Conservation (phyloP, 2,888 invertebrate species). For the Epinotia ramella region DNA sequence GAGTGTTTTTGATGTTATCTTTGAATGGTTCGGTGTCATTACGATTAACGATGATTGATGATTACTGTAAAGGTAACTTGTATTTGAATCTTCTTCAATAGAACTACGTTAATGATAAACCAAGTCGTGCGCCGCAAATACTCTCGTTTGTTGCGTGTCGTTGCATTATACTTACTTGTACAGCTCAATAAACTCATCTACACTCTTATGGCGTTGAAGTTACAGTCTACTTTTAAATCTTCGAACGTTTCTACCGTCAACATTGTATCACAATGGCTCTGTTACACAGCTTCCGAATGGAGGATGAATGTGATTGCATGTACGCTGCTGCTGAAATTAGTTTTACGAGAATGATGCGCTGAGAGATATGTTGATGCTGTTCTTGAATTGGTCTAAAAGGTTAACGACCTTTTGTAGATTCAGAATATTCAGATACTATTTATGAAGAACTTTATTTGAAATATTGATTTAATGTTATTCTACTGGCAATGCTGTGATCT, state of each 20-base stretch:
- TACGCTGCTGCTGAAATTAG: slow-evolving; percentile 30
- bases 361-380: slow-evolving; percentile 26
- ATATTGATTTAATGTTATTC: too few species aligned
- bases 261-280: slow-evolving; percentile 3
- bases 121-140: slow-evolving; percentile 36
- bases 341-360: slow-evolving; percentile 27
- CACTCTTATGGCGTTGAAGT: not conserved
- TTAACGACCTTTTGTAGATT: slow-evolving; percentile 15
- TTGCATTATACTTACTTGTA: slow-evolving; percentile 25
- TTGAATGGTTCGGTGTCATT: not conserved
- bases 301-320: slow-evolving; percentile 29
- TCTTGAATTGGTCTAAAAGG: slow-evolving; percentile 15
- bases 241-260: not conserved
- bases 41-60: slow-evolving; percentile 3
- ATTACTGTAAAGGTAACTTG: slow-evolving; percentile 17
- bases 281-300: slow-evolving; percentile 16
- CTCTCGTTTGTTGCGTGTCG: slow-evolving; percentile 44
- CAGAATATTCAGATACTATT: not conserved
- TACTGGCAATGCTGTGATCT: too few species aligned
- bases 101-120: slow-evolving; percentile 32
- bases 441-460: not conserved
- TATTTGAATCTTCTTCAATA: slow-evolving; percentile 31
- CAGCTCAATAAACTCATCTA: not conserved
- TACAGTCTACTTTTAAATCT: not conserved
- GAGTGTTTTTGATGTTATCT: not conserved